Percentiles rank a stretch among this genome's conserved stretches.
Conservation (phyloP, 2,797 vertebrate genomes). For the Tapera naevia region DNA sequence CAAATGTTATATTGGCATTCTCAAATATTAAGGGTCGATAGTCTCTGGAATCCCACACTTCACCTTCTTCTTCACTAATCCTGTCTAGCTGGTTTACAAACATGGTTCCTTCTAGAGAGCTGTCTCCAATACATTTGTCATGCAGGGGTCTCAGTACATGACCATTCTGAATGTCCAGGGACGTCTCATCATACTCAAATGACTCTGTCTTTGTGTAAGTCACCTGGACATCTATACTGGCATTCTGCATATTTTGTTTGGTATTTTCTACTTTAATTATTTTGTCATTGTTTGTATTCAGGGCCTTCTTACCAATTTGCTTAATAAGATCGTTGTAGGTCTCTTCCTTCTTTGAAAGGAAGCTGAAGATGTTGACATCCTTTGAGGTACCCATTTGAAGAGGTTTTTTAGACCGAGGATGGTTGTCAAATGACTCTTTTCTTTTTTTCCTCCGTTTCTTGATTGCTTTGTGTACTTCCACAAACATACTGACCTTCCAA, state of each 20-base stretch:
- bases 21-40: slow-evolving; percentile 87
- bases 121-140: slow-evolving; percentile 73
- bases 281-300: slow-evolving; percentile 82
- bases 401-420: slow-evolving; percentile 82
- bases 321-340: slow-evolving; percentile 97
- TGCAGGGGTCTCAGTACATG: slow-evolving; percentile 80
- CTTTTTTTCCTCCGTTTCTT: slow-evolving; percentile 93
- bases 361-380: slow-evolving; percentile 94
- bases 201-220: slow-evolving; percentile 88
- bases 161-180: slow-evolving; percentile 80
- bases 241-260: slow-evolving; percentile 75
- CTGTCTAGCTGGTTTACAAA: slow-evolving; percentile 93
- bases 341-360: slow-evolving; percentile 93
- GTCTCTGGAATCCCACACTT: slow-evolving; percentile 87
- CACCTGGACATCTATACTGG: slow-evolving; percentile 84
- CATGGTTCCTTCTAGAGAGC: slow-evolving; percentile 65
- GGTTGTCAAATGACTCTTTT: slow-evolving; percentile 90
- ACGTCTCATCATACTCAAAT: slow-evolving; percentile 82
- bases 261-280: slow-evolving; percentile 84
- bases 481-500: slow-evolving; percentile 99
- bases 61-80: slow-evolving; percentile 84
- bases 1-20: slow-evolving; percentile 89
- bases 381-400: slow-evolving; percentile 82
- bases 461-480: slow-evolving; percentile 97
- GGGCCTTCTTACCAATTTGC: slow-evolving; percentile 87